Percentiles rank a stretch among this genome's conserved stretches.
Conservation (phyloP, 2,113 vertebrate species). For the Zootoca vivipara region DNA sequence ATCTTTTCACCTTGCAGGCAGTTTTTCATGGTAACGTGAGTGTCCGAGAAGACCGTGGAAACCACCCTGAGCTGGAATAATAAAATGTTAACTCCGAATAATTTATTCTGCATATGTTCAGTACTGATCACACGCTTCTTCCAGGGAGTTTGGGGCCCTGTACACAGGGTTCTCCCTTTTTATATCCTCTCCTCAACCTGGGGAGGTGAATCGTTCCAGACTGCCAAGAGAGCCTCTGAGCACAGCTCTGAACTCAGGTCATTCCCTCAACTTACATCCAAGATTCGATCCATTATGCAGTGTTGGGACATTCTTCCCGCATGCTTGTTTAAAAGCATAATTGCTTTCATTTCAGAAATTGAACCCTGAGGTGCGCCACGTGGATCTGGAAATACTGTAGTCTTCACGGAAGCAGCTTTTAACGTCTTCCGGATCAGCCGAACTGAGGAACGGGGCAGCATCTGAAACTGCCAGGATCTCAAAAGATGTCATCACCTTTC, state of each 20-base stretch:
- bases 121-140: too few relatives aligned
- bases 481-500: conserved; percentile 25
- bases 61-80: background rate
- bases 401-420: conserved; percentile 46
- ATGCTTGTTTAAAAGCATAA: background rate
- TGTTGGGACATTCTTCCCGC: background rate
- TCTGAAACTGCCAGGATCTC: conserved; percentile 42
- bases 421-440: conserved; percentile 36
- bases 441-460: conserved; percentile 9
- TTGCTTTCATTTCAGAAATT: conserved; percentile 84
- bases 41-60: background rate
- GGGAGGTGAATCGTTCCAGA: too few relatives aligned
- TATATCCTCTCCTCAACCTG: background rate
- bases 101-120: too few relatives aligned
- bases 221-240: background rate
- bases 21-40: too few relatives aligned
- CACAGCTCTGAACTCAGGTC: background rate
- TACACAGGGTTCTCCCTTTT: background rate
- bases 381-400: conserved; percentile 97
- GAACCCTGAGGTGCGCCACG: conserved; percentile 96
- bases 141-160: background rate
- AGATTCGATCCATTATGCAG: background rate
- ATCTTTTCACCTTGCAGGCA: background rate
- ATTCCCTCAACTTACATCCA: background rate
- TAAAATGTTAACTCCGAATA: background rate